These are phyloP conservation scores for Pelvicachromis taeniatus DNA, from an alignment of 2,113 vertebrate genomes.

Conservation along the genomic window DNA sequence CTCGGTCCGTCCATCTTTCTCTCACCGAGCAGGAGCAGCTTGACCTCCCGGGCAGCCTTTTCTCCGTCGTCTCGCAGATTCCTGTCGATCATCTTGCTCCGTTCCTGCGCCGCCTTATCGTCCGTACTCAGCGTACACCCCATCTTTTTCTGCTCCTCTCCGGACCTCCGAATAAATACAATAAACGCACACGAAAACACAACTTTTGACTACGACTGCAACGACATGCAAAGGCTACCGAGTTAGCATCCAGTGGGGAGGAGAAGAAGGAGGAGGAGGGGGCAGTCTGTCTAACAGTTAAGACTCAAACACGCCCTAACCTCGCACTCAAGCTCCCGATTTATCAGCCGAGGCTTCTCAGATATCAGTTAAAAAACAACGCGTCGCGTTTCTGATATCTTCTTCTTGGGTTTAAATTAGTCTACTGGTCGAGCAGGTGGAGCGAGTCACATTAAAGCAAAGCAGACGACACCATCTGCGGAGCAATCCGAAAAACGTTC, in stretches of 20 bases:
- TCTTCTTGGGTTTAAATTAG: background rate
- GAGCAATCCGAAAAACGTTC: slow-evolving; percentile 3
- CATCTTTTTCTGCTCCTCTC: slow-evolving; percentile 74
- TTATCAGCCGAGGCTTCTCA: background rate
- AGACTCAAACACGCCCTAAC: slow-evolving; percentile 64
- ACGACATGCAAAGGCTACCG: slow-evolving; percentile 59
- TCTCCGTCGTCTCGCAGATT: slow-evolving; percentile 96
- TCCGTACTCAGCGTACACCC: slow-evolving; percentile 94
- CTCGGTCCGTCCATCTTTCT: slow-evolving; percentile 56
- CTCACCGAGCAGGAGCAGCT: slow-evolving; percentile 94
- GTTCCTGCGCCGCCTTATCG: slow-evolving; percentile 95
- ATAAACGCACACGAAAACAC: slow-evolving; percentile 13
- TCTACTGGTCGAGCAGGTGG: background rate
- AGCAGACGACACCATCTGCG: background rate
- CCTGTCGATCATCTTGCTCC: slow-evolving; percentile 96
- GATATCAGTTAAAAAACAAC: background rate
- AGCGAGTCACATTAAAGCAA: background rate
- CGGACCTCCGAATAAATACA: slow-evolving; percentile 14
- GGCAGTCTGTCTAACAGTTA: slow-evolving; percentile 11
- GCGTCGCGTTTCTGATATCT: background rate
- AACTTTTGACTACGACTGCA: slow-evolving; percentile 42
- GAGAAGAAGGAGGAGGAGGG: background rate
- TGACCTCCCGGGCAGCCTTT: slow-evolving; percentile 93
- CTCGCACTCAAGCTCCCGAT: background rate
- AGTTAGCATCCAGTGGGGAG: slow-evolving; percentile 62